Evolutionary conservation across 2,113 vertebrate species (phyloP), one percentile per base, ranked within the genome.

Genomic region (Anarhynchus alexandrinus): DNA sequence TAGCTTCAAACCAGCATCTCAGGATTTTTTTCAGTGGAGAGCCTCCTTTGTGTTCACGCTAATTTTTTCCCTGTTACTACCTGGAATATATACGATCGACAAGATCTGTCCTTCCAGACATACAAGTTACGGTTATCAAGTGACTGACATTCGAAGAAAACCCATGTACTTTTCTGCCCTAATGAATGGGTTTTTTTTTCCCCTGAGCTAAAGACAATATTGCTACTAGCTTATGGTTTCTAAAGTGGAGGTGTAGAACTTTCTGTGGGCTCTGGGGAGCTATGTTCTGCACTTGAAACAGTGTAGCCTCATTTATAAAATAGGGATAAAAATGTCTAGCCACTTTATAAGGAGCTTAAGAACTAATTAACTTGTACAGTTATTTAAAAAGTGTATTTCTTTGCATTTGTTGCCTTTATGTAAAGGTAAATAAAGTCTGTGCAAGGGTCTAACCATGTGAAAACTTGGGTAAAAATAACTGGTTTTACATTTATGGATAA

Each of bases 291-390:
- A 72, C 61, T 92, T 74, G 43, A 80, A 94, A 82, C 40, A 62
- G 40, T 66, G 54, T 4, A 40, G 54, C 25, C 72, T 89, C 12
- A 26, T 83, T 94, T 93, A 43, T 90, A 70, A 88, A 93, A 86
- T 5, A 71, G n/a, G 81, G 84, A 73, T 95, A 89, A 91, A 96
- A 93, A 91, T 54, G 70, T 95, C 93, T 85, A 82, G 78, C 89
- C n/a, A 36, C 73, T 91, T 97, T 94, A 91, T 85, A 90, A 79
- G 78, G 38, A 11, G 32, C 29, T 22, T 76, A 91, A 80, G 70
- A 89, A 90, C 0, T 7, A 73, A 78, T 71, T 78, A 74, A 86
- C 43, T 82, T 79, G 21, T 79, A 34, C 49, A 72, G 69, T 38
- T 88, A 51, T 49, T 86, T 66, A 17, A 83, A 90, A 88, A 83